Conservation (phyloP, 1,140 invertebrate genomes). For the Plectrocnemia conspersa region DNA sequence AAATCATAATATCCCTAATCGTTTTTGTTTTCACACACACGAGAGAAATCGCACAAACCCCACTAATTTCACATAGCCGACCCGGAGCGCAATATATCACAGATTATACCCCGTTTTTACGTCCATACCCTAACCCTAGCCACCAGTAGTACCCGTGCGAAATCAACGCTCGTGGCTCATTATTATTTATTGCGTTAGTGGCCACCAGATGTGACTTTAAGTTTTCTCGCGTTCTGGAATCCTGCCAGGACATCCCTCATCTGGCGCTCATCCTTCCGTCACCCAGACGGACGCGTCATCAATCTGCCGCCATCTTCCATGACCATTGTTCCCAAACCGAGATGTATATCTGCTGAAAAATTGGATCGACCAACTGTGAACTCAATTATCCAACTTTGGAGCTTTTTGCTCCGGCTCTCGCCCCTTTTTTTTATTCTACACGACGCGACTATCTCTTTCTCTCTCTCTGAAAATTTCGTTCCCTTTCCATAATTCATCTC, state of each 20-base stretch:
- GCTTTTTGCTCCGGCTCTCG: too few relatives aligned
- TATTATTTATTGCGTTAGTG: background rate
- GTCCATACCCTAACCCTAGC: too few relatives aligned
- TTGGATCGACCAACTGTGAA: slow-evolving; percentile 13
- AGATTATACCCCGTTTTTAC: too few relatives aligned
- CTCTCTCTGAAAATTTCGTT: background rate
- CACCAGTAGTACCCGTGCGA: too few relatives aligned
- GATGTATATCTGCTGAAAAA: slow-evolving; percentile 12
- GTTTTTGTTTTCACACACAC: too few relatives aligned
- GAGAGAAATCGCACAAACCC: too few relatives aligned
- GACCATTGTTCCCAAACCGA: slow-evolving; percentile 10
- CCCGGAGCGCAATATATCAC: too few relatives aligned
- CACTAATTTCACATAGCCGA: too few relatives aligned
- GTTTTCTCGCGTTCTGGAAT: background rate
- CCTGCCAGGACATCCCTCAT: slow-evolving; percentile 14
- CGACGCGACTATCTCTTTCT: too few relatives aligned
- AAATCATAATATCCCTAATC: too few relatives aligned
- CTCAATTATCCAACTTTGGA: slow-evolving; percentile 9
- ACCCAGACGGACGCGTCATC: slow-evolving; percentile 23
- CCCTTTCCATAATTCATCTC: background rate
- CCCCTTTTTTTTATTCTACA: background rate
- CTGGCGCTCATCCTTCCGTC: slow-evolving; percentile 13
- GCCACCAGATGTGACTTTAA: slow-evolving; percentile 21
- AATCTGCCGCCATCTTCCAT: slow-evolving; percentile 20
- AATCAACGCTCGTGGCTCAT: slow-evolving; percentile 5